A percentile compares a stretch with the other conserved stretches of the same genome.
phyloP scores from a whole-genome alignment of 2,888 invertebrate genomes.

The Cheilosia variabilis region DNA sequence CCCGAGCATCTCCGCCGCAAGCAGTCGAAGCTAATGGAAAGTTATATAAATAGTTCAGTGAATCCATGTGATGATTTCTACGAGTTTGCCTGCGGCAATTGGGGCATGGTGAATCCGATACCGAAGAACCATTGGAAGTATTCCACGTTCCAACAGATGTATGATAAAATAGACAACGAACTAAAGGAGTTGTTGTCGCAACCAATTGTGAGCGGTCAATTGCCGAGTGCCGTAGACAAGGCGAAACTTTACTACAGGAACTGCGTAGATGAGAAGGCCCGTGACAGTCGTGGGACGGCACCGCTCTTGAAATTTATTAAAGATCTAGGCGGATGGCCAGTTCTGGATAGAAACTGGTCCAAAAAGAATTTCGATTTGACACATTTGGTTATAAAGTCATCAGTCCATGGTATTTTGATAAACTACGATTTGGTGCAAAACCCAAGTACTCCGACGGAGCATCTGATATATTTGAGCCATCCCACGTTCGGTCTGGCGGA shows the following conservation, averaged over 20 bases:
- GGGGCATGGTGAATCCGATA: conserved; percentile 64
- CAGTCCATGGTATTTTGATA: conserved; percentile 31
- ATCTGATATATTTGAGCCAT: conserved; percentile 44
- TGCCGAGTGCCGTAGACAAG: conserved; percentile 59
- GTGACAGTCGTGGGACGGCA: conserved; percentile 18
- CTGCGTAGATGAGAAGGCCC: conserved; percentile 41
- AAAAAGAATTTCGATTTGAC: conserved; percentile 54
- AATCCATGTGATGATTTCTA: conserved; percentile 72
- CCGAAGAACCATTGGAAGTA: conserved; percentile 53
- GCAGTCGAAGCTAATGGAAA: conserved; percentile 45
- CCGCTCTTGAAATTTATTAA: conserved; percentile 59
- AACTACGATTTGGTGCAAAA: conserved; percentile 36
- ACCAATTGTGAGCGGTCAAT: conserved; percentile 14
- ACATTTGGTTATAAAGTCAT: conserved; percentile 32
- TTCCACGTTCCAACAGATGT: conserved; percentile 35
- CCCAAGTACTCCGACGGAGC: conserved; percentile 17
- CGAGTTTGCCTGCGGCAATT: conserved; percentile 73
- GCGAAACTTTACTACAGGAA: conserved; percentile 51
- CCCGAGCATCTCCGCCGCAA: conserved; percentile 12
- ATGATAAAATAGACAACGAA: conserved; percentile 33
- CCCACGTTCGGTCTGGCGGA: conserved; percentile 47
- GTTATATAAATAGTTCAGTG: conserved; percentile 55
- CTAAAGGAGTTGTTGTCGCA: conserved; percentile 32
- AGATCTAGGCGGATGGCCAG: conserved; percentile 67
- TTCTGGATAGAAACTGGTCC: conserved; percentile 55